phyloP scores from a whole-genome alignment of 2,888 invertebrate species.

The Pseudococcus viburni region DNA sequence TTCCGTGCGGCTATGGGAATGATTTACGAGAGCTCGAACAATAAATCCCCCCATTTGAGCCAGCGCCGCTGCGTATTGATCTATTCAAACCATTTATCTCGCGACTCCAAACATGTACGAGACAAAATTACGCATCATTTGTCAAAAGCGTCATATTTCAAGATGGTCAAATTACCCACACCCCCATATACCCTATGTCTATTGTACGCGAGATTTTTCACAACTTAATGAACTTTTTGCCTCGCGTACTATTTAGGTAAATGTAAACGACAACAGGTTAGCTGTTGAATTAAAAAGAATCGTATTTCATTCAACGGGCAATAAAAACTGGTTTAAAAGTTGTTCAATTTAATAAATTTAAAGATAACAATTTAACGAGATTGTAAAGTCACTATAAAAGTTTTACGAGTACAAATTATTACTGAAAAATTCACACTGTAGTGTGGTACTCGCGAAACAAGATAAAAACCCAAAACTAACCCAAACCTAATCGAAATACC shows the following conservation, averaged over 20 bases:
- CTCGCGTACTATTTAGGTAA: background rate
- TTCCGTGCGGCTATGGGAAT: conserved; percentile 39
- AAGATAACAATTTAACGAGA: conserved; percentile 61
- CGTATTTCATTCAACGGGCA: conserved; percentile 42
- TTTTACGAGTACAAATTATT: conserved; percentile 58
- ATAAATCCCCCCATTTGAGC: background rate
- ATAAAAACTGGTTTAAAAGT: conserved; percentile 53
- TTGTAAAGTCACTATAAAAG: conserved; percentile 60
- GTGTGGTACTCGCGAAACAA: background rate
- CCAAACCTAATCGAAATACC: background rate
- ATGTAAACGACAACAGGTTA: conserved; percentile 12
- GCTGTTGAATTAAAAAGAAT: background rate
- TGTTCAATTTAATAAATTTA: conserved; percentile 57
- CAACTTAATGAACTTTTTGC: conserved; percentile 22
- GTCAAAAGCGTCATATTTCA: conserved; percentile 8
- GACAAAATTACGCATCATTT: conserved; percentile 21
- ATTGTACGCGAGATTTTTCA: background rate
- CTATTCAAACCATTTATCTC: background rate
- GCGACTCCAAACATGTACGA: background rate
- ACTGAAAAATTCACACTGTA: conserved; percentile 59
- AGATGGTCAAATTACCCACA: background rate
- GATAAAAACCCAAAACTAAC: conserved; percentile 3
- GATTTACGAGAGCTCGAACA: conserved; percentile 30
- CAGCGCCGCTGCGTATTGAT: background rate
- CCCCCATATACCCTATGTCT: background rate